Evolutionary conservation across 1,140 invertebrate genomes (phyloP).

Genomic region (Nixonia krombeini): DNA sequence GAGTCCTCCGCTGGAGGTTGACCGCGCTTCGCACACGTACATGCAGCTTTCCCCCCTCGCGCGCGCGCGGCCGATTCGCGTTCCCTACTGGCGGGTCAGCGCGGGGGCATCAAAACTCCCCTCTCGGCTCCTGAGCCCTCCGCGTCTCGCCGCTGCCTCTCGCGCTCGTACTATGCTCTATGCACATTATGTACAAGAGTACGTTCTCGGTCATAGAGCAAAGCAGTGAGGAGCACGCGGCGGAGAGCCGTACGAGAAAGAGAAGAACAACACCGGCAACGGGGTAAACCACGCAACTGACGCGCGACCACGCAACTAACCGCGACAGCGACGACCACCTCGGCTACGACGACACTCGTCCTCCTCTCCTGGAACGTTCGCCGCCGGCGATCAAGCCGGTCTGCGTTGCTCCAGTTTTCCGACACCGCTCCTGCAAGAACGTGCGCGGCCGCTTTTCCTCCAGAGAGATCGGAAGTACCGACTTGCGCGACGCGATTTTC

Average conservation of each 20-base stretch:
- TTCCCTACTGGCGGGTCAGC: conserved; percentile 37
- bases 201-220: conserved; percentile 63
- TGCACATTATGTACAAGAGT: conserved; percentile 62
- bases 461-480: conserved; percentile 32
- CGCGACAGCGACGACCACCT: too few relatives aligned
- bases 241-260: conserved; percentile 19
- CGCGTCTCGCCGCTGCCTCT: conserved; percentile 27
- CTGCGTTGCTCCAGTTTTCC: too few relatives aligned
- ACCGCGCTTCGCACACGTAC: not conserved
- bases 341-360: too few relatives aligned
- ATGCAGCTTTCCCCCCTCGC: conserved; percentile 34
- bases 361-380: too few relatives aligned
- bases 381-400: too few relatives aligned
- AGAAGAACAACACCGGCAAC: not conserved
- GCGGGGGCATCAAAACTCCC: conserved; percentile 28
- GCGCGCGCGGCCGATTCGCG: conserved; percentile 40
- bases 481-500: not conserved
- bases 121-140: conserved; percentile 24
- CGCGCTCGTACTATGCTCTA: conserved; percentile 52
- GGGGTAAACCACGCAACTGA: conserved; percentile 29
- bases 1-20: not conserved
- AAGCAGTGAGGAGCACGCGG: conserved; percentile 25
- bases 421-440: too few relatives aligned
- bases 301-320: too few relatives aligned
- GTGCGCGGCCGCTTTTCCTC: too few relatives aligned